phyloP scores from a whole-genome alignment of 2,888 invertebrate species.

The Trypoxylon attenuatum region DNA sequence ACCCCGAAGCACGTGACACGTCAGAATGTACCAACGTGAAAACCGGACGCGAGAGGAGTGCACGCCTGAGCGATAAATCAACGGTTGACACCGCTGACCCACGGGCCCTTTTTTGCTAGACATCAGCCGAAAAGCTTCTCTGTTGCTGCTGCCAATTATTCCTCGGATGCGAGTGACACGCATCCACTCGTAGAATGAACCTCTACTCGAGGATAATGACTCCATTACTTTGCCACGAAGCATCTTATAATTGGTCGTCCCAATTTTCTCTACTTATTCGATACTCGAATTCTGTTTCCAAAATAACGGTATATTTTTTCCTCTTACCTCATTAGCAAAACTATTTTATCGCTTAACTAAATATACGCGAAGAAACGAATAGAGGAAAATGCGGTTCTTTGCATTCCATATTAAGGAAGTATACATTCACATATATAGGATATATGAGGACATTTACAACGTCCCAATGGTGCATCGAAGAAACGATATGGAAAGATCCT shows the following conservation, averaged over 20 bases:
- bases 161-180: slow-evolving; percentile 1
- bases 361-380: too few relatives aligned
- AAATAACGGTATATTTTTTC: neutral
- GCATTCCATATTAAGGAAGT: too few relatives aligned
- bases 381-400: too few relatives aligned
- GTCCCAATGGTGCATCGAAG: slow-evolving; percentile 3
- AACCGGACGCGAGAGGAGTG: neutral
- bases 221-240: slow-evolving; percentile 22
- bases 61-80: slow-evolving; percentile 30
- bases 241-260: neutral
- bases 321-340: neutral
- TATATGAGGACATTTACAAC: too few relatives aligned
- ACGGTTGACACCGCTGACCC: slow-evolving; percentile 5
- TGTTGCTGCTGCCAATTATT: slow-evolving; percentile 19
- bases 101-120: neutral
- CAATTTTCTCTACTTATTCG: neutral
- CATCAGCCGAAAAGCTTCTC: neutral
- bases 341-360: too few relatives aligned
- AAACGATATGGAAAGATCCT: neutral
- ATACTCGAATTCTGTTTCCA: neutral
- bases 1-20: slow-evolving; percentile 22
- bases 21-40: neutral
- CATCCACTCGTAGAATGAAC: slow-evolving; percentile 11
- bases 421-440: too few relatives aligned
- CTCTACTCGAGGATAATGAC: slow-evolving; percentile 15